Evolutionary conservation across 2,888 invertebrate genomes (phyloP).

Genomic region (Hyposoter didymator): DNA sequence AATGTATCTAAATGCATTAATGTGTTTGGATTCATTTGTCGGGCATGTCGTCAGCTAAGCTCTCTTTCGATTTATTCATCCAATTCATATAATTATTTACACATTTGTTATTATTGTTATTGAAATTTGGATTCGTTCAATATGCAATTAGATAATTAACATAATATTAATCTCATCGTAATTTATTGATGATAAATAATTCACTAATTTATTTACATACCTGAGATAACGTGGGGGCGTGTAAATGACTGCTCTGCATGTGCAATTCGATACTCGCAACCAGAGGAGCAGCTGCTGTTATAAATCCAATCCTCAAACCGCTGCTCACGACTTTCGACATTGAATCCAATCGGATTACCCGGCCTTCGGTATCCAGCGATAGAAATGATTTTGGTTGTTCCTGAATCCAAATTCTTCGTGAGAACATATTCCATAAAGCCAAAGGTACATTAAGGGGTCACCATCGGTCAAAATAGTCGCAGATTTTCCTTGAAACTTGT

Average conservation of each 20-base stretch:
- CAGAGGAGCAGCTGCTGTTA: constrained; percentile 89
- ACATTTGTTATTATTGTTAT: background rate
- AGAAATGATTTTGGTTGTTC: constrained; percentile 88
- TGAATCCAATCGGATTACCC: constrained; percentile 91
- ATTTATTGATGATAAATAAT: background rate
- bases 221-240: constrained; percentile 88
- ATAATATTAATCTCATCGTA: background rate
- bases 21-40: background rate
- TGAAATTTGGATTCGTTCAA: background rate
- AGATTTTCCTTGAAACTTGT: no score
- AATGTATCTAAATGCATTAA: background rate
- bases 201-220: constrained; percentile 79
- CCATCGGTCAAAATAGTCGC: no score
- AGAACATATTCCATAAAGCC: background rate
- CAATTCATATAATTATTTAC: background rate
- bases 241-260: constrained; percentile 89
- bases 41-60: background rate
- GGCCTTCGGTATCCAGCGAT: constrained; percentile 90
- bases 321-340: constrained; percentile 91
- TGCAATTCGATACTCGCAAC: constrained; percentile 89
- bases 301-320: constrained; percentile 90
- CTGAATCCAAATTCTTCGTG: constrained; percentile 76
- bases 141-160: background rate
- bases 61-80: background rate
- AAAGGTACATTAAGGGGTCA: background rate